Conservation (phyloP, 1,140 invertebrate species). For the Carposina sasakii region DNA sequence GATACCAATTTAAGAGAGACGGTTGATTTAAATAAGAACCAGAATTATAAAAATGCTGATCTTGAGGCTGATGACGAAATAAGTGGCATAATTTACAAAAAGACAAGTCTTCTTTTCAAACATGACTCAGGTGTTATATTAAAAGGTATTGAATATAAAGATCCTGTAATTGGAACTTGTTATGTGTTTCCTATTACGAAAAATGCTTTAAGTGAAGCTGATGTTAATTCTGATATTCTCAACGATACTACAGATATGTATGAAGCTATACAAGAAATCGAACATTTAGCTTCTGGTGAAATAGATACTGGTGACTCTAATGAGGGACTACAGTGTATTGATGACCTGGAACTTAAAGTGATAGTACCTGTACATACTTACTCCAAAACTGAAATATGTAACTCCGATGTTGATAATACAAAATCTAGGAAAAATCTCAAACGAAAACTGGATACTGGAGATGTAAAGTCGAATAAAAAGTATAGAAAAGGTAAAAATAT, state of each 20-base stretch:
- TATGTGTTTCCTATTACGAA: constrained; percentile 41
- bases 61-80: no score
- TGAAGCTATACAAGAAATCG: not conserved
- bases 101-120: constrained; percentile 36
- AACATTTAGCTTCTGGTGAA: not conserved
- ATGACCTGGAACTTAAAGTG: constrained; percentile 24
- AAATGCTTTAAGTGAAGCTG: not conserved
- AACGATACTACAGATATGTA: not conserved
- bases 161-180: constrained; percentile 43
- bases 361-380: constrained; percentile 42
- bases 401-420: no score
- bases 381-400: constrained; percentile 20
- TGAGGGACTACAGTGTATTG: not conserved
- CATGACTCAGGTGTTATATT: constrained; percentile 32
- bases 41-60: no score
- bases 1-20: no score
- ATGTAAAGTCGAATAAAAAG: constrained; percentile 28
- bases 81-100: constrained; percentile 19
- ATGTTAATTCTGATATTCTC: not conserved
- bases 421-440: no score
- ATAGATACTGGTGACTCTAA: not conserved
- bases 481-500: constrained; percentile 63
- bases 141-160: constrained; percentile 44
- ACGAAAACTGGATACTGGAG: constrained; percentile 9
- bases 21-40: no score